These are phyloP conservation scores for Spea bombifrons DNA, from an alignment of 2,113 vertebrate species.

Conservation along the genomic window DNA sequence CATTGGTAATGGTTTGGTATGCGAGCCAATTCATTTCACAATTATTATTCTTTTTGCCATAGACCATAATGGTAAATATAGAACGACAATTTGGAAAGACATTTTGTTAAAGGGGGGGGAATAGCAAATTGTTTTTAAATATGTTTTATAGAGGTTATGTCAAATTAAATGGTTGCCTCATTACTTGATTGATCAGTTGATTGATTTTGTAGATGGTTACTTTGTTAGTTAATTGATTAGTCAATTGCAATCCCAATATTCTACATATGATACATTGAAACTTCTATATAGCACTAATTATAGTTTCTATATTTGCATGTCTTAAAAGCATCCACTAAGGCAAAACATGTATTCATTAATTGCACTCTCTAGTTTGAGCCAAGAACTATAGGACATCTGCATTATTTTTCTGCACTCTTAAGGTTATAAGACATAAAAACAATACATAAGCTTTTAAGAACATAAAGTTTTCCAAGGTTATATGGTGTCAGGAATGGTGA, in stretches of 20 bases:
- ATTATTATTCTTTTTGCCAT: slow-evolving; percentile 22
- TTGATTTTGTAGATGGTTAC: slow-evolving; percentile 18
- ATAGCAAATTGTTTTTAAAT: slow-evolving; percentile 41
- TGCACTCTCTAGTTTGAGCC: too few relatives aligned
- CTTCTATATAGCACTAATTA: slow-evolving; percentile 37
- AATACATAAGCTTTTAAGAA: too few relatives aligned
- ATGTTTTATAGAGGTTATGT: slow-evolving; percentile 38
- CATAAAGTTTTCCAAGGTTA: too few relatives aligned
- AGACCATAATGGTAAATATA: slow-evolving; percentile 35
- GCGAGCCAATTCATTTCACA: slow-evolving; percentile 36
- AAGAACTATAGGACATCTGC: too few relatives aligned
- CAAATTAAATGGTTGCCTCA: slow-evolving; percentile 40
- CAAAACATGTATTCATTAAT: too few relatives aligned
- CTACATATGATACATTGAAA: slow-evolving; percentile 38
- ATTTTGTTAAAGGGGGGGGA: slow-evolving; percentile 22
- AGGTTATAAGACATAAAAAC: too few relatives aligned
- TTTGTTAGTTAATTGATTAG: slow-evolving; percentile 39
- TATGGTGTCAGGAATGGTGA: too few relatives aligned
- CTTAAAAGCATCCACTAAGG: too few relatives aligned
- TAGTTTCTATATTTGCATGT: neutral
- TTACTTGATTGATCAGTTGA: slow-evolving; percentile 40
- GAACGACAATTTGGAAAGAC: slow-evolving; percentile 23
- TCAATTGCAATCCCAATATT: slow-evolving; percentile 39
- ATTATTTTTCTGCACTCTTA: too few relatives aligned
- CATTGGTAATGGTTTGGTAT: slow-evolving; percentile 35